phyloP scores from a whole-genome alignment of 2,113 vertebrate genomes.

The Tychaedon coryphoeus region DNA sequence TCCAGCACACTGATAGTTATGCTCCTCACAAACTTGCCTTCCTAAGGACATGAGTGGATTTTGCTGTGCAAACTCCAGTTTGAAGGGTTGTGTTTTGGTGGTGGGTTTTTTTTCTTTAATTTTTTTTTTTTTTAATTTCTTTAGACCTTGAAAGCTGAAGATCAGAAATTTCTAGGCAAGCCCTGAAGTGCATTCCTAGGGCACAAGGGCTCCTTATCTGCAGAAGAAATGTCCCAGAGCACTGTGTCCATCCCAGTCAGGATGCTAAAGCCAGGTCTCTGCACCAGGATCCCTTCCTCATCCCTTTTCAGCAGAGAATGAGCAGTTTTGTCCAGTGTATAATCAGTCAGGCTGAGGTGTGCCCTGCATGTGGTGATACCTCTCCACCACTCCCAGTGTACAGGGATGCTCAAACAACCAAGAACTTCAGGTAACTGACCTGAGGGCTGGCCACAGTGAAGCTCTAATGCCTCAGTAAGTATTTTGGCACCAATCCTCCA shows the following conservation, averaged over 20 bases:
- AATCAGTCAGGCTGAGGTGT: background rate
- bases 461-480: background rate
- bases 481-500: background rate
- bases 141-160: background rate
- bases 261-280: background rate
- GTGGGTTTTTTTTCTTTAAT: background rate
- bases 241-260: rapidly evolving
- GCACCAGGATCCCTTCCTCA: background rate
- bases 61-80: background rate
- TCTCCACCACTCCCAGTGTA: background rate
- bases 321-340: background rate
- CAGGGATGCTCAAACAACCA: background rate
- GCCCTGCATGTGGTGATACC: background rate
- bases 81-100: background rate
- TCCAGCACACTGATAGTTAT: background rate
- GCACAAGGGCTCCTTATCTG: background rate
- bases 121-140: background rate
- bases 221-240: background rate
- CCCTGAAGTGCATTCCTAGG: background rate
- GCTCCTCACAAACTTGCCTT: background rate
- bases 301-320: rapidly evolving
- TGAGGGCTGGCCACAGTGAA: background rate
- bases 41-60: background rate
- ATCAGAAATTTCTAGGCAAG: background rate
- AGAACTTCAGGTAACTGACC: background rate